Conservation (phyloP, 2,113 vertebrate genomes). For the Strix uralensis region DNA sequence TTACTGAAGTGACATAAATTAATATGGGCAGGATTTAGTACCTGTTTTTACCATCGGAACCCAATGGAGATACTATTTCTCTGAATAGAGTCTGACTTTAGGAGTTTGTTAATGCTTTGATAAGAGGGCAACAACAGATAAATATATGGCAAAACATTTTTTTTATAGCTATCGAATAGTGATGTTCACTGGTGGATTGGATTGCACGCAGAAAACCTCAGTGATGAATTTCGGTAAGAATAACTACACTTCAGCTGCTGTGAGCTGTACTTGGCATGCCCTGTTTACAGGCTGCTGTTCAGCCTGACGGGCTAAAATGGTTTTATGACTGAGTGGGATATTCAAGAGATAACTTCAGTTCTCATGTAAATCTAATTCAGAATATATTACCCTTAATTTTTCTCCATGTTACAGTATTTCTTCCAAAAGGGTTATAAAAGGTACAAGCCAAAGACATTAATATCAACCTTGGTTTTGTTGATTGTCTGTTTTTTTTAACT, state of each 20-base stretch:
- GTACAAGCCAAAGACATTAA: not conserved
- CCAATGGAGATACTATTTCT: not conserved
- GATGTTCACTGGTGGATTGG: slow-evolving; percentile 91
- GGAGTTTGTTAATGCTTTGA: not conserved
- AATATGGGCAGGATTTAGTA: not conserved
- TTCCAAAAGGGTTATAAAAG: not conserved
- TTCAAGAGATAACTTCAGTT: not conserved
- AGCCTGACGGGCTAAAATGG: not conserved
- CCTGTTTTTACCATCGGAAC: not conserved
- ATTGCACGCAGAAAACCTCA: slow-evolving; percentile 67
- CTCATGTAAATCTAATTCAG: not conserved
- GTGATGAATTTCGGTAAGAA: slow-evolving; percentile 79
- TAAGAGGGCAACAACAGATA: not conserved
- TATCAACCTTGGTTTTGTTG: not conserved
- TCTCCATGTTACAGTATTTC: not conserved
- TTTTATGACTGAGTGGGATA: not conserved
- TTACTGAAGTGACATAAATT: not conserved
- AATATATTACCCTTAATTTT: not conserved
- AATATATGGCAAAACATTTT: not conserved
- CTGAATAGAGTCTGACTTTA: not conserved
- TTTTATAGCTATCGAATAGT: slow-evolving; percentile 73
- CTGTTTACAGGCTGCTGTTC: not conserved
- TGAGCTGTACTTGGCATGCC: not conserved
- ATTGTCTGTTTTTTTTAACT: not conserved
- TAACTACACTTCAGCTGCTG: not conserved